Base-by-base conservation (phyloP, 2,797 vertebrate species). In the Dallia pectoralis region DNA sequence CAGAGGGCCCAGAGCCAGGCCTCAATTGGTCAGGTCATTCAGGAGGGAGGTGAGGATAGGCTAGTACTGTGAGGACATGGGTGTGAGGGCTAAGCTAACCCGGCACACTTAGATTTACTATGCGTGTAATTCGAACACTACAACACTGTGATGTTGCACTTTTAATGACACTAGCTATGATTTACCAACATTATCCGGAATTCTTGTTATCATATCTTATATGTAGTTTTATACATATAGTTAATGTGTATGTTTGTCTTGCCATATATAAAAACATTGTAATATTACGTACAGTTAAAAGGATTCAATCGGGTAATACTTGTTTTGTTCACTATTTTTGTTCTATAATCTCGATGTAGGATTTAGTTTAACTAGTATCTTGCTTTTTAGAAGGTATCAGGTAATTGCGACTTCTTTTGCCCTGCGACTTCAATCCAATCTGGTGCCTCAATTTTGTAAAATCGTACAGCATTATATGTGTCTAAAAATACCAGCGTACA, bases 11-110 rank as follows among this genome's bases (percentile, higher is more conserved):
- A 97, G 86, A 96, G 87, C 83, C 96, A 95, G 82, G 85, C 86
- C 0, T 89, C 93, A 63, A 89, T 97, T 25, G 97, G 96, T 49
- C 96, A 96, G 83, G 93, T 97, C 86, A 98, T 97, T 87, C 96
- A 97, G 91, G 97, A 97, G 85, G 96, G 92, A 51, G 96, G 95
- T 36, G 94, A 96, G 86, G 97, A 99, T 68, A 93, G 95, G 64
- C 93, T 99, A 77, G 91, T 98, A 19, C 89, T 99, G 71, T 98
- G 90, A 96, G 64, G 75, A 77, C 27, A 30, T 15, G 30, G 25
- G 25, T 59, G 25, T 27, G 9, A 3, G 44, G 7, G 47, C 69
- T 22, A 67, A 25, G 19, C 65, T 66, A 62, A 18, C 51, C 22
- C 36, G 66, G 16, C 56, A 63, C 59, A 32, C 69, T 65, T 1